phyloP scores from a whole-genome alignment of 1,140 invertebrate genomes.

The Drosophila tristis region DNA sequence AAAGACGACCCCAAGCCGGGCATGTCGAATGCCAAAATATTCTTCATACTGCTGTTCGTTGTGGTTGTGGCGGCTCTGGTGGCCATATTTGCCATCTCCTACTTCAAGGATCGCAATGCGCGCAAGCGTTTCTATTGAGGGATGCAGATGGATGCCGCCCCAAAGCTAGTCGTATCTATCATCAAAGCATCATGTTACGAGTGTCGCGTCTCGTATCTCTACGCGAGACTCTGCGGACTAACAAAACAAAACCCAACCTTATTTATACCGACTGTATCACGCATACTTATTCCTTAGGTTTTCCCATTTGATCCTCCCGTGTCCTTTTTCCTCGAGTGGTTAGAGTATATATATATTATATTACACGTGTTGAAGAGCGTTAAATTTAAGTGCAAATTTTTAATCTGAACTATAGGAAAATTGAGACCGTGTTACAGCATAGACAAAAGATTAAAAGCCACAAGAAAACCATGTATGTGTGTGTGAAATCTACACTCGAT shows the following conservation, averaged over 20 bases:
- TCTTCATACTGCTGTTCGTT: constrained; percentile 92
- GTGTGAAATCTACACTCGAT: constrained; percentile 34
- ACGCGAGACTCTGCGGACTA: constrained; percentile 13
- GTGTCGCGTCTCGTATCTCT: background rate
- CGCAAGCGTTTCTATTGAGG: constrained; percentile 94
- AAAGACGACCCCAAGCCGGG: constrained; percentile 94
- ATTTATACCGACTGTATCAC: constrained; percentile 40
- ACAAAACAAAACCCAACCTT: constrained; percentile 42
- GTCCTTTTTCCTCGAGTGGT: constrained; percentile 16
- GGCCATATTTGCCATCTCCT: constrained; percentile 94
- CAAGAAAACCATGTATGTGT: constrained; percentile 5
- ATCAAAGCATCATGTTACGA: constrained; percentile 12
- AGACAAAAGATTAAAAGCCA: constrained; percentile 47
- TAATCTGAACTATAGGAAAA: constrained; percentile 79
- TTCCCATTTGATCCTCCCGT: constrained; percentile 12
- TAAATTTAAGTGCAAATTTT: constrained; percentile 77
- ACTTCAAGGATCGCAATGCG: constrained; percentile 96
- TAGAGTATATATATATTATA: constrained; percentile 40
- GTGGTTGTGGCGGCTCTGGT: constrained; percentile 91
- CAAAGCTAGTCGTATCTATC: constrained; percentile 18
- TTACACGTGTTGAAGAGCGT: constrained; percentile 52
- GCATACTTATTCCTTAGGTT: constrained; percentile 28
- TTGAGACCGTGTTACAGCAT: constrained; percentile 75
- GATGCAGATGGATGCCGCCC: too few relatives aligned
- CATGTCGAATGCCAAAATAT: constrained; percentile 94